Conservation (phyloP, 2,888 invertebrate genomes). For the Aporophyla nigra region DNA sequence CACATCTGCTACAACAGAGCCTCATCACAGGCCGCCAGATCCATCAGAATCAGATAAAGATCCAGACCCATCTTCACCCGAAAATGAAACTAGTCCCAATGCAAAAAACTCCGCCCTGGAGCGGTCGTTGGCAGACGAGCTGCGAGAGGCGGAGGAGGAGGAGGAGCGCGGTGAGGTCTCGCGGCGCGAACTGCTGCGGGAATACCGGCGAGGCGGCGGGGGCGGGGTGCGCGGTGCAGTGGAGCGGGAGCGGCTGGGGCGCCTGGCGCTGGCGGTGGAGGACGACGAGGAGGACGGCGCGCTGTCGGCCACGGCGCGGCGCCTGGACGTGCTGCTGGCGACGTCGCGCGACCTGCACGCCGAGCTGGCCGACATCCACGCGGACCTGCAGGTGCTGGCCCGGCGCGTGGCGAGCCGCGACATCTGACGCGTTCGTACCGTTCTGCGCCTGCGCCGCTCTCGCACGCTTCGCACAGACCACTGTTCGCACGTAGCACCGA, state of each 20-base stretch:
- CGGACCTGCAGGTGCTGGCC: constrained; percentile 90
- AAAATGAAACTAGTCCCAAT: constrained; percentile 58
- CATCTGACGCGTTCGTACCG: constrained; percentile 87
- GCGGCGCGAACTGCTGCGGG: constrained; percentile 73
- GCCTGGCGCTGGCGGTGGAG: constrained; percentile 86
- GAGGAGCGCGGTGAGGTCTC: constrained; percentile 73
- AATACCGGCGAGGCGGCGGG: constrained; percentile 71
- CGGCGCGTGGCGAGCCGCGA: constrained; percentile 84
- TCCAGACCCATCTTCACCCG: constrained; percentile 30
- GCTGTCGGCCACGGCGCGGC: constrained; percentile 82
- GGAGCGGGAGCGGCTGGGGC: constrained; percentile 85
- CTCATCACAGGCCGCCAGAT: constrained; percentile 55
- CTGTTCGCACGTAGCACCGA: constrained; percentile 56
- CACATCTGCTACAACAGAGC: constrained; percentile 73
- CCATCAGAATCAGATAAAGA: constrained; percentile 29
- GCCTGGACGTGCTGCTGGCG: constrained; percentile 85
- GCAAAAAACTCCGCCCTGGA: constrained; percentile 66
- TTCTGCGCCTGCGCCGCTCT: constrained; percentile 58
- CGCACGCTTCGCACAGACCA: constrained; percentile 64
- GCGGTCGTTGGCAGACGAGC: constrained; percentile 84
- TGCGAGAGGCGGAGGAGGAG: constrained; percentile 85
- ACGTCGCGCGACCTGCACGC: constrained; percentile 86
- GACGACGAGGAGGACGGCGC: constrained; percentile 82
- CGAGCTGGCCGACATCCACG: constrained; percentile 87
- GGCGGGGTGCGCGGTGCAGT: constrained; percentile 78